Base-by-base conservation (phyloP, 1,140 invertebrate species). In the Drosophila seguyi region DNA sequence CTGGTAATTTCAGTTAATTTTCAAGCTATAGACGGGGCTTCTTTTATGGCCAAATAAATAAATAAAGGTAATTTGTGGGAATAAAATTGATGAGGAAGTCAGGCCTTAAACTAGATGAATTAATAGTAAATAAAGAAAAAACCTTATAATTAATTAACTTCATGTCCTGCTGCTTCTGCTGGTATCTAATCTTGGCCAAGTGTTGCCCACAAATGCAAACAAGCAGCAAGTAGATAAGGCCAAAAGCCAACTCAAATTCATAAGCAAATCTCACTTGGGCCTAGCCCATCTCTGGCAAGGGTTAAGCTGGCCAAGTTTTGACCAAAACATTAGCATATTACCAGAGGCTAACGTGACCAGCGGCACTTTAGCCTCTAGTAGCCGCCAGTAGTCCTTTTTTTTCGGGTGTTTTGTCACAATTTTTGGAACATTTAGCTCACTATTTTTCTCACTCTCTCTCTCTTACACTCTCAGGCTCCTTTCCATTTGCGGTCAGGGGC, bases 361-460 rank as follows among this genome's bases (percentile, higher is more conserved):
- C 61, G 80, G 84, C 74, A 87, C 83, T 87, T 87, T 87, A 71
- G n/a, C n/a, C n/a, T n/a, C n/a, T n/a, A n/a, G n/a, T n/a, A n/a
- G n/a, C n/a, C n/a, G n/a, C n/a, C 45, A 29, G 8, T 13, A 36
- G 34, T 14, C 67, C 36, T 16, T 16, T 6, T 62, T 68, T 68
- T 66, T 48, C 20, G 68, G 42, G 67, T 73, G 44, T 73, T 73
- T 73, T 73, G 69, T 73, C 69, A 55, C 52, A 55, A 55, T 25
- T 55, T 55, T 55, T 55, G 52, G 31, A 55, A 38, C 52, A 55
- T 55, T 55, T 55, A 55, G 52, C 36, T 38, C 2, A 11, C n/a
- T n/a, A n/a, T n/a, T n/a, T n/a, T n/a, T n/a, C n/a, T n/a, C n/a
- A n/a, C n/a, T n/a, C n/a, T n/a, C n/a, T 18, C 13, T 14, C 58